A percentile compares a stretch with the other conserved stretches of the same genome.
These are phyloP conservation scores for Tridacna gigas DNA, from an alignment of 2,888 invertebrate genomes.

Conservation along the genomic window DNA sequence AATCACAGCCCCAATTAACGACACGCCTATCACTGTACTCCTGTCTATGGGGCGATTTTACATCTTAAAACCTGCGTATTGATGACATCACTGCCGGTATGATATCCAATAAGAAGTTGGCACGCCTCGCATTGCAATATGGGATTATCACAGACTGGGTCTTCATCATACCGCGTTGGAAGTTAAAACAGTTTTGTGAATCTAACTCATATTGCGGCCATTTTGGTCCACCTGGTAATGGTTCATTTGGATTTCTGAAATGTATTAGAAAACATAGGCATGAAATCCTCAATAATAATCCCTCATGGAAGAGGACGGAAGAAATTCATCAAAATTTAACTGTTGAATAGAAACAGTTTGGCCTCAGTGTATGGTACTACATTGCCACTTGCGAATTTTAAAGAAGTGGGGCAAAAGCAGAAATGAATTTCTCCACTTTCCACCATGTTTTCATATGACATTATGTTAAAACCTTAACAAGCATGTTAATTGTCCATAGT, in stretches of 20 bases:
- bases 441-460: too few species aligned
- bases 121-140: constrained; percentile 4
- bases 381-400: too few species aligned
- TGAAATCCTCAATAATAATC: too few species aligned
- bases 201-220: constrained; percentile 18
- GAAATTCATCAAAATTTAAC: too few species aligned
- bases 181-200: not conserved
- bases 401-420: too few species aligned
- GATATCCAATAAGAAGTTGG: constrained; percentile 21
- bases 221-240: not conserved
- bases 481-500: too few species aligned
- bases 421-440: too few species aligned
- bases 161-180: not conserved
- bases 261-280: not conserved
- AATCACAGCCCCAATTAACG: not conserved
- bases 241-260: constrained; percentile 20
- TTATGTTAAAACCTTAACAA: too few species aligned
- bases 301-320: too few species aligned
- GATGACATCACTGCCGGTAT: constrained; percentile 19
- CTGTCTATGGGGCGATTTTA: not conserved
- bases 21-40: not conserved
- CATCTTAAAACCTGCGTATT: not conserved
- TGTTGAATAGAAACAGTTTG: too few species aligned
- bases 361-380: too few species aligned
- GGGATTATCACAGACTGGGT: not conserved